Base-by-base conservation (phyloP, 2,888 invertebrate species). In the Steinernema hermaphroditum region DNA sequence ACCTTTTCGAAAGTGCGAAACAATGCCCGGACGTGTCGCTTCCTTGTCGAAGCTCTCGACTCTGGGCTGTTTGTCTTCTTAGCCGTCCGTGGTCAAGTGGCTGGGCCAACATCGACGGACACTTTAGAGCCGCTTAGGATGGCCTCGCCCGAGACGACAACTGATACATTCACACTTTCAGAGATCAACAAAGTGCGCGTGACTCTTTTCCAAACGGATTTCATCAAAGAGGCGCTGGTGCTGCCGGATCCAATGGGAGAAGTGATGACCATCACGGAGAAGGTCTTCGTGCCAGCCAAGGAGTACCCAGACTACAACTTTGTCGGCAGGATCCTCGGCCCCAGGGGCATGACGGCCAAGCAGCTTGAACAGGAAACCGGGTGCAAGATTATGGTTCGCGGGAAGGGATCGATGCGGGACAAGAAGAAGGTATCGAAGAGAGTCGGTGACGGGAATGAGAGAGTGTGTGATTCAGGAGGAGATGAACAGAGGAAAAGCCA, bases 301-400 rank as follows among this genome's bases (percentile, higher is more conserved):
- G 96, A 97, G 89, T 94, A 96, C 90, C 97, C 98, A 91, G 97
- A 98, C 68, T 79, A 79, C 70, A 99, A 99, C 90, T 99, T 99
- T 89, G 98, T 99, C 87, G 98, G 98, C 87, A 92, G 98, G 90
- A 98, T 99, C 90, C 91, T 99, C 87, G 98, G 98, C 71, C 98
- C 98, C 81, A 91, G 98, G 86, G 98, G 98, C 83, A 98, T 98
- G 97, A 99, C 98, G 81, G 97, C 98, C 72, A 98, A 98, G 90
- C 97, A 98, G 90, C 90, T 98, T 88, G 98, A 98, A 90, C 95
- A 96, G 90, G 97, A 97, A 91, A 98, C 98, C 86, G 97, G 97
- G 85, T 99, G 98, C 90, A 99, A 98, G 92, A 97, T 98, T 87
- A 98, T 98, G 98, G 96, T 98, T 87, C 91, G 98, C 50, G 85